Base-by-base conservation (phyloP, 1,140 invertebrate species). In the Anoplolepis gracilipes region DNA sequence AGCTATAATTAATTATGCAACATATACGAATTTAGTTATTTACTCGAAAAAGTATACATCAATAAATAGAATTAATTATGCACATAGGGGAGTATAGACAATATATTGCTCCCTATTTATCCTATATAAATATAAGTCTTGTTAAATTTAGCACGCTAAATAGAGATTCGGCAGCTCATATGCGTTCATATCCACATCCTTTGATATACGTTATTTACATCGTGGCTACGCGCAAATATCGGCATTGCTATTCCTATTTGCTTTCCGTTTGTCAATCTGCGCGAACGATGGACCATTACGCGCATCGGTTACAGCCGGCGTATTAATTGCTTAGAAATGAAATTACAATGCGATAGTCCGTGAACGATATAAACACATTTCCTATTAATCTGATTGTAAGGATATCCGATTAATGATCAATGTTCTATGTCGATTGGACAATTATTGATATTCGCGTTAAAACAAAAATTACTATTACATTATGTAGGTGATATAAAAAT, bases 231-330 rank as follows among this genome's bases (percentile, higher is more conserved):
- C 53, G 67, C 78, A 82, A 82, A 82, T 82, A 82, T 82, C 78
- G 65, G 65, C 53, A 73, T 69, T 42, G 39, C 78, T 82, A 82
- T 82, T 72, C 36, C 78, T 82, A 82, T 82, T 82, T 82, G 82
- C 82, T 84, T 72, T 61, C 81, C 82, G 82, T 77, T 84, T 76
- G 61, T 84, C 82, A 78, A 84, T 84, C 73, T 84, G 72, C 59
- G 28, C 82, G 61, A 84, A 84, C 36, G 82, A 76, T 64, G 57
- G 73, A 84, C 82, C 49, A 84, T 84, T 84, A 84, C 73, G 73
- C 25, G 73, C 73, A 84, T 64, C 73, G 59, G 73, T 75, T 84
- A 65, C 59, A 59, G 33, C 33, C 30, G 67, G 28, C 28, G 33
- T 73, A 82, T 82, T 82, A 82, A 82, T 82, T 82, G 67, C 78